phyloP scores from a whole-genome alignment of 2,113 vertebrate species.

The Cyphomyrus discorhynchus region DNA sequence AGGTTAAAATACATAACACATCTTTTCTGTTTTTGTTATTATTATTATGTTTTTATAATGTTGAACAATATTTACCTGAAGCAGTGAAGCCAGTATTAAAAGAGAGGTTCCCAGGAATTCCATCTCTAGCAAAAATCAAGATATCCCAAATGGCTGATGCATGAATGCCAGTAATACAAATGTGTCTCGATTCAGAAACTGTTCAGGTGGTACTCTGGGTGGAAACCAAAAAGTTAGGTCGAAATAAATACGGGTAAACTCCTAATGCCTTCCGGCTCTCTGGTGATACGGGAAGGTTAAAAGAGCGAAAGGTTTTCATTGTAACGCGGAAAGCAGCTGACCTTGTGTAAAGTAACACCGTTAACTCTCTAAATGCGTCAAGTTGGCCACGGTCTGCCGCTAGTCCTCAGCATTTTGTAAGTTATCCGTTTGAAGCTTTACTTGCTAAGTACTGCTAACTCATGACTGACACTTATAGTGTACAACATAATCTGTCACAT shows the following conservation, averaged over 20 bases:
- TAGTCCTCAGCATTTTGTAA: not conserved
- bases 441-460: not conserved
- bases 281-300: slow-evolving; percentile 48
- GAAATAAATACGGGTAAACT: slow-evolving; percentile 47
- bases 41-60: not conserved
- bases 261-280: slow-evolving; percentile 43
- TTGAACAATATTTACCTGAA: slow-evolving; percentile 49
- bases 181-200: slow-evolving; percentile 32
- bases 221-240: slow-evolving; percentile 55
- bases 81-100: slow-evolving; percentile 42
- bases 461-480: not conserved
- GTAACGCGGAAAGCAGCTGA: not conserved
- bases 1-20: not conserved
- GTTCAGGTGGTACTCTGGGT: slow-evolving; percentile 36
- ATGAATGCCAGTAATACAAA: slow-evolving; percentile 15
- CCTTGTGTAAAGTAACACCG: not conserved
- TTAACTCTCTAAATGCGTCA: not conserved
- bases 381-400: not conserved
- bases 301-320: slow-evolving; percentile 19
- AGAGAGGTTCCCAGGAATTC: slow-evolving; percentile 41
- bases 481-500: not conserved
- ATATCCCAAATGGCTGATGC: slow-evolving; percentile 27
- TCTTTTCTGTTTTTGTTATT: not conserved
- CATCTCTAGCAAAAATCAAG: slow-evolving; percentile 26
- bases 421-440: not conserved